Evolutionary conservation across 1,140 invertebrate species (phyloP), one percentile per base, ranked within the genome.

Genomic region (Macrocentrus cingulum): DNA sequence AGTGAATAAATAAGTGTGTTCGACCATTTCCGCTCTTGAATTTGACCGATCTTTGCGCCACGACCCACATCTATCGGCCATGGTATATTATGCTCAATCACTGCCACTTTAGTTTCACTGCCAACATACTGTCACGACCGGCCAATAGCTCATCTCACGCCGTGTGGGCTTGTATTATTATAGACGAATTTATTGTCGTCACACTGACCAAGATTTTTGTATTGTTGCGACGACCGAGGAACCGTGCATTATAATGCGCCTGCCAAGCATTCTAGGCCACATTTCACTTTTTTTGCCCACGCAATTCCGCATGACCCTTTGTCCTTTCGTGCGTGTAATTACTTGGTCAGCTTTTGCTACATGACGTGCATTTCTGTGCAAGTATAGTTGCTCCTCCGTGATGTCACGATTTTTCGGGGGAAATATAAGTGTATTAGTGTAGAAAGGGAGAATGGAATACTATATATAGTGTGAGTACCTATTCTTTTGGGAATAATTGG

Each of bases 21-120:
- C 49, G 16, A 51, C 49, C 49, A 51, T 32, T 51, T 51, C 49
- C 49, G 49, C 29, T 49, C n/a, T n/a, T n/a, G n/a, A n/a, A n/a
- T n/a, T n/a, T n/a, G n/a, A n/a, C n/a, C n/a, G n/a, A n/a, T n/a
- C 22, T 32, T 4, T 23, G 23, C n/a, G 42, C 29, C 41, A 13
- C 42, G 55, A 57, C 55, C 55, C 36, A 57, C 50, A 42, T 56
- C 37, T 29, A 41, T 29, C 18, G 9, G 19, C 22, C 36, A 56
- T 49, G 18, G 18, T 49, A 57, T 57, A 57, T 57, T 57, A 57
- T 18, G 36, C 20, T 50, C 46, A 57, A 57, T 57, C 55, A 57
- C 46, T 57, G 55, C 36, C 46, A 57, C 46, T 57, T 50, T 50
- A 57, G 46, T 57, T 57, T 57, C 46, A 57, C 55, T 57, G 46